These are phyloP conservation scores for Diaperis boleti DNA, from an alignment of 2,888 invertebrate species.

Conservation along the genomic window DNA sequence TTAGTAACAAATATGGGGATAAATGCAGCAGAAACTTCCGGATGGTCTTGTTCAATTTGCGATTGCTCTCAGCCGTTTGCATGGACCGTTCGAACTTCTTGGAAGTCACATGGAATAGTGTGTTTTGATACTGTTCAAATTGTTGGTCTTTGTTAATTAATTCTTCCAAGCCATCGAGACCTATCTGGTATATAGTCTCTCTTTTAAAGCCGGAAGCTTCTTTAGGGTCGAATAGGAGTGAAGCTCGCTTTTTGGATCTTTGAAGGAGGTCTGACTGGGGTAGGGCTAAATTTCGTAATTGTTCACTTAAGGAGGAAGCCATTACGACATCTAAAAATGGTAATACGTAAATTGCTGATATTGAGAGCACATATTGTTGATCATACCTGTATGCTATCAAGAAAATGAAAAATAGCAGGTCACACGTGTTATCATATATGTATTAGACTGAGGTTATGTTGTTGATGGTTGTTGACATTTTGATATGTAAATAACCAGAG, in stretches of 20 bases:
- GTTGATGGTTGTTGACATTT: no score
- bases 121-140: slow-evolving; percentile 80
- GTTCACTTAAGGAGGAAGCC: slow-evolving; percentile 83
- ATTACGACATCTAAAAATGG: slow-evolving; percentile 63
- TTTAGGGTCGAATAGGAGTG: slow-evolving; percentile 89
- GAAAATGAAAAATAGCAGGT: no score
- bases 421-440: no score
- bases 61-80: slow-evolving; percentile 80
- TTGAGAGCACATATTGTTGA: no score
- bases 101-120: slow-evolving; percentile 82
- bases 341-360: no score
- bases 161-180: slow-evolving; percentile 87
- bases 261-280: slow-evolving; percentile 82
- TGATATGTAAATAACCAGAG: no score
- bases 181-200: slow-evolving; percentile 88
- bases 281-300: slow-evolving; percentile 79
- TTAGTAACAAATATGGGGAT: slow-evolving; percentile 90
- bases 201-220: slow-evolving; percentile 90
- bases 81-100: slow-evolving; percentile 86
- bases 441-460: no score
- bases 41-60: slow-evolving; percentile 80
- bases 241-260: slow-evolving; percentile 77
- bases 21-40: slow-evolving; percentile 82
- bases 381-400: no score
- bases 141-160: slow-evolving; percentile 78